Conservation (phyloP, 2,797 vertebrate genomes). For the Pyrocephalus nanus region DNA sequence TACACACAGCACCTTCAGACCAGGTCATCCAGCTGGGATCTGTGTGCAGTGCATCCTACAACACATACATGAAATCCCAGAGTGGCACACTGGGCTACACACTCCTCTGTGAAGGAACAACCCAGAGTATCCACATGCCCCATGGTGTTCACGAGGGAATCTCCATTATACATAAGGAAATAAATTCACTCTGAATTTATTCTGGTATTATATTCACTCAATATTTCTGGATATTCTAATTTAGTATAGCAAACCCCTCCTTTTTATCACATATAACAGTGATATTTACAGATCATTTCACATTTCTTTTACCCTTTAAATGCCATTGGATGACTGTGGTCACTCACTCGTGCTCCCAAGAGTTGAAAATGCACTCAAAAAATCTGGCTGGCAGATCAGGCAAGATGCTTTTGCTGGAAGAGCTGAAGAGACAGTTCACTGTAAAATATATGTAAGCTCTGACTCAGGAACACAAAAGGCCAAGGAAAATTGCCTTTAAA, state of each 20-base stretch:
- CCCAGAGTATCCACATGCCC: no score
- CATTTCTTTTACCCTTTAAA: conserved; percentile 26
- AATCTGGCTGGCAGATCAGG: neutral
- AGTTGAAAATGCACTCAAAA: conserved; percentile 1
- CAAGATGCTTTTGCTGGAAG: neutral
- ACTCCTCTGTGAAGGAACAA: neutral
- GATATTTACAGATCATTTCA: conserved; percentile 18
- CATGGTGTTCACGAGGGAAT: neutral
- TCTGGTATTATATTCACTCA: neutral
- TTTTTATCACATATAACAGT: neutral
- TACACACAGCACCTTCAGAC: neutral
- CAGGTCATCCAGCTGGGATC: neutral
- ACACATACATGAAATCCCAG: fast-evolving
- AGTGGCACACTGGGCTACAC: fast-evolving
- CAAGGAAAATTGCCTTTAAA: conserved; percentile 14
- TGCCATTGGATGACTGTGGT: neutral
- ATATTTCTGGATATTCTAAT: neutral
- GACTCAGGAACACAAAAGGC: neutral
- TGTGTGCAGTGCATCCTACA: neutral
- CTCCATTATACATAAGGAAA: neutral
- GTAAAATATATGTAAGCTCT: neutral
- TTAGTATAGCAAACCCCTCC: neutral
- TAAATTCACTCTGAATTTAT: neutral
- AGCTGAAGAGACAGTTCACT: neutral
- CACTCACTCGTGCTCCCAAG: neutral